Base-by-base conservation (phyloP, 2,797 vertebrate species). In the Enteromius thamalakanensis region DNA sequence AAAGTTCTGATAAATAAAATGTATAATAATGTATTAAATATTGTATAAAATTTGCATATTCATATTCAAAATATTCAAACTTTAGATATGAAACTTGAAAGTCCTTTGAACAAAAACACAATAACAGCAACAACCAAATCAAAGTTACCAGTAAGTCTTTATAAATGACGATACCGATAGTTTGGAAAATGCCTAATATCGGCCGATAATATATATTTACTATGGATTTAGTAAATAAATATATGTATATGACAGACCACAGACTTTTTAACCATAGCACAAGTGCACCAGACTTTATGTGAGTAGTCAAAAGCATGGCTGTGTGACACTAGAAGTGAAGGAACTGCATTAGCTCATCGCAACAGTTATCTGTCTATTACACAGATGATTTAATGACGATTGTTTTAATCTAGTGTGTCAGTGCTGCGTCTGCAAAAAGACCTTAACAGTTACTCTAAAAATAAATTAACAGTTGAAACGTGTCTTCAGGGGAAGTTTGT, bases 381-480 rank as follows among this genome's bases (percentile, higher is more conserved):
- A 53, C 3, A 74, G 47, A 37, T 55, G 32, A 74, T 74, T 70
- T 12, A 76, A 40, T 76, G 58, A 64, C 19, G 58, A 64, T 64
- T 21, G 15, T 77, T 21, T 77, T 76, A 77, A 62, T 64, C 23
- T 19, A 29, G 11, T 2, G 34, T 77, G 75, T 77, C 55, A 77
- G 75, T 37, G 17, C 53, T 45, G 42, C 3, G 3, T 37, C 42
- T 67, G 62, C 76, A 78, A 45, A 78, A 79, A 79, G 42, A 79
- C 45, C 29, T 37, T 14, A 58, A 62, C 21, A 69, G 26, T 17
- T n/a, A 17, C 17, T 15, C 68, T 51, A 23, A 67, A 45, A 74
- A 42, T 29, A 58, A 75, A 26, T 53, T 40, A 49, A 45, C 47
- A 74, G 45, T 53, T 68, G 37, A 60, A 45, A 75, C 60, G 23